Base-by-base conservation (phyloP, 2,113 vertebrate genomes). In the Peromyscus maniculatus region DNA sequence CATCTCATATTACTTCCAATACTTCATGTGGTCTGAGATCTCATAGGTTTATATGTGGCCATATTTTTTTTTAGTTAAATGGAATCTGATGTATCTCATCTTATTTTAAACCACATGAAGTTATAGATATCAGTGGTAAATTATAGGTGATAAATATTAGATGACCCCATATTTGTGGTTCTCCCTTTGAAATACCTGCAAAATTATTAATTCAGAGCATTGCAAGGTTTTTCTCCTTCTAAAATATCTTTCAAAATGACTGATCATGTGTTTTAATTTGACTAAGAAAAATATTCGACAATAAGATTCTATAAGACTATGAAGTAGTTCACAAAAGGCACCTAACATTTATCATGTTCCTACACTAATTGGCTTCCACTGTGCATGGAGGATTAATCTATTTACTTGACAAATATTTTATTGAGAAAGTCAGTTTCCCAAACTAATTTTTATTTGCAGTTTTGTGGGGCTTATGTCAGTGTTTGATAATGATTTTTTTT, bases 401-500 rank as follows among this genome's bases (percentile, higher is more conserved):
- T 91, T 91, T 90, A n/a, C 75, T 87, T 78, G 69, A 87, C 36
- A 95, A 92, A 87, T 82, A 75, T 91, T 94, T 90, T 92, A 90
- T 52, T 93, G 52, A 87, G 39, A 77, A 91, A 66, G 43, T 92
- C 52, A 66, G 46, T 74, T 94, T 92, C 31, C 15, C 33, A 71
- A 17, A 10, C 43, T 83, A 57, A 16, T 72, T 83, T 84, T 94
- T 91, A 86, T 75, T 93, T 89, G 24, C 71, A n/a, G 22, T 43
- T 24, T 86, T 49, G 57, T 5, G 15, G 16, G 89, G 59, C 75
- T 83, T 82, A 87, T 92, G 22, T 67, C 62, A 57, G 33, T 55
- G 91, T 94, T 95, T 78, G 15, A 96, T 91, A 79, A 87, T 91
- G n/a, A 90, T 49, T 77, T 95, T 91, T 91, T 91, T 91, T 83